Base-by-base conservation (phyloP, 2,888 invertebrate species). In the Polyommatus icarus region DNA sequence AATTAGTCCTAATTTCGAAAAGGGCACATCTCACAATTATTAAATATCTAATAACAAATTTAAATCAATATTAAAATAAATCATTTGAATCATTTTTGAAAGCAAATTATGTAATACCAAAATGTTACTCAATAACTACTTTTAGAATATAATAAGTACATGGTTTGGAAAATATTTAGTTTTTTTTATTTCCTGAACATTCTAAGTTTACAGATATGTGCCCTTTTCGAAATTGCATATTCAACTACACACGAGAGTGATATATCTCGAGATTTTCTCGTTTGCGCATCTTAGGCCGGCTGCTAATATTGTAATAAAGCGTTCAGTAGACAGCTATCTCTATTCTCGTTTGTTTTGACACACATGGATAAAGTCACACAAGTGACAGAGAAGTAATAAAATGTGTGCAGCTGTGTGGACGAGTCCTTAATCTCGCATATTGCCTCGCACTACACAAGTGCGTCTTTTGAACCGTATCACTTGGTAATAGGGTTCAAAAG, bases 11-110 rank as follows among this genome's bases (percentile, higher is more conserved):
- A 76, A 76, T 76, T 76, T 76, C 54, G 75, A 76, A 76, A 54
- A 76, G 75, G 75, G 75, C 75, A 76, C 54, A 76, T 76, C 75
- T 76, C 75, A 76, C 75, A 76, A 76, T 29, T 54, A 76, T 76
- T 20, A 76, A 54, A 76, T 76, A 76, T 76, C 75, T 76, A 76
- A 76, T 76, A 76, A 76, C 75, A 76, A 10, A 76, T 76, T 15
- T 76, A 76, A 20, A 76, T 76, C 24, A 76, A 76, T 76, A 20
- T 76, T 76, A 76, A 76, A 54, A 54, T 76, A 76, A 76, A 76
- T 76, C 46, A 76, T 76, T 54, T 76, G 8, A 54, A 24, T 76
- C 54, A 50, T 76, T 76, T 76, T 76, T 54, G 54, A 18, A 54
- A 54, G 54, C 54, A 54, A 18, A 54, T 54, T 54, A 54, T n/a